Evolutionary conservation across 2,797 vertebrate species (phyloP).

Genomic region (Neosalanx taihuensis): DNA sequence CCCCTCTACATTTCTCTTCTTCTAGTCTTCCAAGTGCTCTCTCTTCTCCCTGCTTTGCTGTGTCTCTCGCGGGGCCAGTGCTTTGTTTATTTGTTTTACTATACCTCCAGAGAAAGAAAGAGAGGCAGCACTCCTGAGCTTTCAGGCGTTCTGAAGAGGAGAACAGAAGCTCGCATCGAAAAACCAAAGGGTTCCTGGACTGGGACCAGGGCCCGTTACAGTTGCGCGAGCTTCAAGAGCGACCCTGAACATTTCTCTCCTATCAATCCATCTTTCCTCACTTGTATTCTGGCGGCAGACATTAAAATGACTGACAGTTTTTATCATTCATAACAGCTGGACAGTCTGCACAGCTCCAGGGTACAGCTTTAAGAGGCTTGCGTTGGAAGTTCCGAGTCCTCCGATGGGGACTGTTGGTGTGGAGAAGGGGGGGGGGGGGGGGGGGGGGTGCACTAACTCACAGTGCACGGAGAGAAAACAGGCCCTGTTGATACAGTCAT

Average conservation of each 20-base stretch:
- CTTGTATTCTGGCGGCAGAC: conserved; percentile 13
- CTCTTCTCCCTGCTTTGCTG: too few species aligned
- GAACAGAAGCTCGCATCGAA: conserved; percentile 22
- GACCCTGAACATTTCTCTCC: conserved; percentile 22
- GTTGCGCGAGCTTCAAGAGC: conserved; percentile 34
- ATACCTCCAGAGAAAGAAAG: conserved; percentile 1
- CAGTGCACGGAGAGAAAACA: conserved; percentile 52
- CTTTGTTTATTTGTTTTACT: conserved; percentile 14
- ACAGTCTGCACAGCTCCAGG: conserved; percentile 20
- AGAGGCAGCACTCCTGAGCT: neutral
- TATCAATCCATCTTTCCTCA: conserved; percentile 1
- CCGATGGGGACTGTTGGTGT: conserved; percentile 34
- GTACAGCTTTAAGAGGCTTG: conserved; percentile 6
- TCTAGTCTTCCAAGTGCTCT: neutral
- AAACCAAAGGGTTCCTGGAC: conserved; percentile 25
- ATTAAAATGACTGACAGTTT: conserved; percentile 23
- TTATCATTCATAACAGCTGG: conserved; percentile 22
- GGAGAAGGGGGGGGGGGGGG: conserved; percentile 6
- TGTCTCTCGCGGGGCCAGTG: neutral
- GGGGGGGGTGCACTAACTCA: conserved; percentile 36
- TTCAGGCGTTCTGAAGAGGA: conserved; percentile 25
- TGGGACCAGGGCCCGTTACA: conserved; percentile 42
- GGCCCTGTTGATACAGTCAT: conserved; percentile 66
- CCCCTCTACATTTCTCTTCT: neutral
- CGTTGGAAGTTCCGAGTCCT: conserved; percentile 20